These are phyloP conservation scores for Sebastes trivittatus DNA, from an alignment of 2,797 vertebrate genomes.

Conservation along the genomic window DNA sequence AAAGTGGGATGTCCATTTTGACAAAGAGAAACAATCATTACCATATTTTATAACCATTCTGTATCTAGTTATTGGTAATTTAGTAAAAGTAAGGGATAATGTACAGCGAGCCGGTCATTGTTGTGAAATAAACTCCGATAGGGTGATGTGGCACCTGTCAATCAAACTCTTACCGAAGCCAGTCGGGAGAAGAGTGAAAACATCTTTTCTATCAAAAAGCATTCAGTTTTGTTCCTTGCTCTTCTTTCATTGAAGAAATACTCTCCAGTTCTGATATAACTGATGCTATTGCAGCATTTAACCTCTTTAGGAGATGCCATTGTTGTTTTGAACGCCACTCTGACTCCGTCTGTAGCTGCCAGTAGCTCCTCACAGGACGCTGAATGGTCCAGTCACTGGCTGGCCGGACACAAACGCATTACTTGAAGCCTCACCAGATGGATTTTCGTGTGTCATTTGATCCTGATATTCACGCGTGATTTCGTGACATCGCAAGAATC, in stretches of 20 bases:
- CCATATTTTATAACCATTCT: neutral
- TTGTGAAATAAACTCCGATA: no score
- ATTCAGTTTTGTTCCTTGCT: no score
- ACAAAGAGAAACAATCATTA: neutral
- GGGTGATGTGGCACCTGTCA: no score
- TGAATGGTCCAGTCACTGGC: neutral
- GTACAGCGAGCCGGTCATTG: no score
- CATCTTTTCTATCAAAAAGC: no score
- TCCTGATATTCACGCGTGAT: neutral
- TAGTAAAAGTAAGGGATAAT: neutral
- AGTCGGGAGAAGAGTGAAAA: no score
- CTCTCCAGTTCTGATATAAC: no score
- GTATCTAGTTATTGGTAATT: neutral
- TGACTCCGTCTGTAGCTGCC: no score
- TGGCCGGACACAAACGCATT: neutral
- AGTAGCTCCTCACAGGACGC: neutral
- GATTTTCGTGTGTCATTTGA: neutral
- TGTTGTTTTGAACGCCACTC: neutral
- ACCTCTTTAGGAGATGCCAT: neutral
- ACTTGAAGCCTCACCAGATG: neutral
- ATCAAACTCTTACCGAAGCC: no score
- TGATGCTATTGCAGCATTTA: neutral
- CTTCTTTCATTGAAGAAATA: no score
- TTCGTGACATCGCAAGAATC: neutral
- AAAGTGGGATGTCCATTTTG: neutral